These are phyloP conservation scores for Drosophila kepulauana DNA, from an alignment of 1,140 invertebrate species.

Conservation along the genomic window DNA sequence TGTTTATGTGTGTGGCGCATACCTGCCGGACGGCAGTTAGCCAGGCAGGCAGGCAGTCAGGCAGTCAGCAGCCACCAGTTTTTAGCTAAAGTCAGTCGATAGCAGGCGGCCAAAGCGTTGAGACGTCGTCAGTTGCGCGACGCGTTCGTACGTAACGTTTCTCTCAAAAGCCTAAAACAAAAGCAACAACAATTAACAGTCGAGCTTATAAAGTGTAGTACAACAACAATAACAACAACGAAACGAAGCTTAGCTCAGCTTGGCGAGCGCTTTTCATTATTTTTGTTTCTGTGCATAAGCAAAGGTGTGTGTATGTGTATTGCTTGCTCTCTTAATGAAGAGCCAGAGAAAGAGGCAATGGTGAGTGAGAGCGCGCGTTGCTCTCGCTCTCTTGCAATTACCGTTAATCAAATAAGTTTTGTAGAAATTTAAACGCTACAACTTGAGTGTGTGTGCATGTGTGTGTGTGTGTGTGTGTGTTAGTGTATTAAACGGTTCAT, in stretches of 20 bases:
- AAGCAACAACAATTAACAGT: constrained; percentile 15
- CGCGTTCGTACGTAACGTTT: constrained; percentile 26
- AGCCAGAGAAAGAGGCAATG: constrained; percentile 12
- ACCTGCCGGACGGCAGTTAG: constrained; percentile 37
- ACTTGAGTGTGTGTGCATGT: constrained; percentile 33
- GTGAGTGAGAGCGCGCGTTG: constrained; percentile 10
- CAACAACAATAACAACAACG: constrained; percentile 12
- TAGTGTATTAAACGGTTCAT: constrained; percentile 73
- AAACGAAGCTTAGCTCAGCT: constrained; percentile 14
- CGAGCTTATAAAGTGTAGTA: neutral
- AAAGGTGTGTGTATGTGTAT: constrained; percentile 28
- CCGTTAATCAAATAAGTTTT: constrained; percentile 82
- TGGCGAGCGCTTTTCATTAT: constrained; percentile 29
- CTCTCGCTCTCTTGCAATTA: constrained; percentile 64
- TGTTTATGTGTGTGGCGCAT: constrained; percentile 24
- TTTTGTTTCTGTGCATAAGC: constrained; percentile 43
- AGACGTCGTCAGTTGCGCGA: constrained; percentile 62
- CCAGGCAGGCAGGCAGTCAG: constrained; percentile 26
- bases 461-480: constrained; percentile 27
- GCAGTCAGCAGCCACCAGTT: constrained; percentile 30
- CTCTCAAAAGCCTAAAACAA: constrained; percentile 10
- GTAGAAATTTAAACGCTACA: constrained; percentile 80
- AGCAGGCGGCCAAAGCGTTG: constrained; percentile 71
- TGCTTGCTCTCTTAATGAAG: neutral
- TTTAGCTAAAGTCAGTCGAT: constrained; percentile 62